Percentiles rank a stretch among this genome's conserved stretches.
These are phyloP conservation scores for Drosophila neoperkinsi DNA, from an alignment of 2,888 invertebrate genomes.

Conservation along the genomic window DNA sequence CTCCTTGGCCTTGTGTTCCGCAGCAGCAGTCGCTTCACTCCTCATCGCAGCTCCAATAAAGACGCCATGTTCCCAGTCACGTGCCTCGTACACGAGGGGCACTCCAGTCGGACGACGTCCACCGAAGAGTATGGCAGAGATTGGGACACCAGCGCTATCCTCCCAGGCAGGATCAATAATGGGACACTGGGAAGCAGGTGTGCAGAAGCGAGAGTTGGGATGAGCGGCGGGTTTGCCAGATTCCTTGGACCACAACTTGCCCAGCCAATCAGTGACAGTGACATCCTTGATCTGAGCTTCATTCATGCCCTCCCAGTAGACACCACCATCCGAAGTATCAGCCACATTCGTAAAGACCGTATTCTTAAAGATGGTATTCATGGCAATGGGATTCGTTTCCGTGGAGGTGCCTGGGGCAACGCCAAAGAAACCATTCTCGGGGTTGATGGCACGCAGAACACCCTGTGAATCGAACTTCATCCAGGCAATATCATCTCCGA, in stretches of 20 bases:
- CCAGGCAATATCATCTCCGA: constrained; percentile 99
- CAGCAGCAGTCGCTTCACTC: constrained; percentile 98
- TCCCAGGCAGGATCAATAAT: constrained; percentile 98
- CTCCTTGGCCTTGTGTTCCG: constrained; percentile 95
- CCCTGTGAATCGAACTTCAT: constrained; percentile 96
- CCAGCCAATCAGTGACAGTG: constrained; percentile 92
- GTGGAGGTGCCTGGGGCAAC: constrained; percentile 98
- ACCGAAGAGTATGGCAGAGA: constrained; percentile 98
- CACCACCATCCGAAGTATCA: constrained; percentile 96
- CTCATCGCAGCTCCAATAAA: constrained; percentile 97
- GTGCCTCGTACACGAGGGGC: constrained; percentile 96
- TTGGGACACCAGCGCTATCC: constrained; percentile 96
- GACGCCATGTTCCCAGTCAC: constrained; percentile 98
- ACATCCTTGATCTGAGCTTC: constrained; percentile 88
- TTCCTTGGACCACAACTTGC: constrained; percentile 89
- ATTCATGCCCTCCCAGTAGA: constrained; percentile 99
- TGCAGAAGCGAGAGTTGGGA: constrained; percentile 98
- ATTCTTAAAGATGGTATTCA: constrained; percentile 95
- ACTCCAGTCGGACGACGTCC: constrained; percentile 97
- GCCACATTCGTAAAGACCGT: constrained; percentile 99
- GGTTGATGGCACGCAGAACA: constrained; percentile 97
- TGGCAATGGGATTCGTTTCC: constrained; percentile 97
- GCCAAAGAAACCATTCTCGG: constrained; percentile 99
- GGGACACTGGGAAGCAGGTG: constrained; percentile 97
- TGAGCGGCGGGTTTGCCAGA: constrained; percentile 94